phyloP scores from a whole-genome alignment of 2,113 vertebrate genomes.

The Zosterops borbonicus region DNA sequence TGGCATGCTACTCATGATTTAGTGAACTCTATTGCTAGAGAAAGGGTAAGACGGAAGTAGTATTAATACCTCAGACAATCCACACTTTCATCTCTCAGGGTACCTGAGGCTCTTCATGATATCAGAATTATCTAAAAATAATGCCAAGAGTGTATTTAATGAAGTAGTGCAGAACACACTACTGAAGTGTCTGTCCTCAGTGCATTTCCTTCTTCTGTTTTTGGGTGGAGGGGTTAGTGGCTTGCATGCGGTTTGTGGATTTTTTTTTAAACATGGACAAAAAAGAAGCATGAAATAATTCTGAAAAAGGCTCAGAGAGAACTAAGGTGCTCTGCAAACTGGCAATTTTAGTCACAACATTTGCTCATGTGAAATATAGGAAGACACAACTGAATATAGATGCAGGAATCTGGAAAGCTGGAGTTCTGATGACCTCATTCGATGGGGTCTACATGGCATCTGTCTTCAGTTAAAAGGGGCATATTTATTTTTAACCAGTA shows the following conservation, averaged over 20 bases:
- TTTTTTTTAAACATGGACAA: neutral
- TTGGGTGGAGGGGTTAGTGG: rapidly evolving
- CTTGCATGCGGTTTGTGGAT: neutral
- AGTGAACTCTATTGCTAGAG: neutral
- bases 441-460: neutral
- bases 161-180: neutral
- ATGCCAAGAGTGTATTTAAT: neutral
- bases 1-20: neutral
- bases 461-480: neutral
- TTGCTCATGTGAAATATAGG: neutral
- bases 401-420: neutral
- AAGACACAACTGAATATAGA: neutral
- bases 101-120: neutral
- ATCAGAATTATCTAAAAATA: neutral
- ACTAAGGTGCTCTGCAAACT: neutral
- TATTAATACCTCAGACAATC: neutral
- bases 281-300: neutral
- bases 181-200: neutral
- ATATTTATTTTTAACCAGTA: neutral
- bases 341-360: neutral
- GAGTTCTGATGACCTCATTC: neutral
- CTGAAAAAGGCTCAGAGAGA: neutral
- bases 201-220: neutral
- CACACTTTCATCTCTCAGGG: neutral
- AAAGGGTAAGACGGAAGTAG: neutral